phyloP scores from a whole-genome alignment of 2,113 vertebrate species.

The Zosterops borbonicus region DNA sequence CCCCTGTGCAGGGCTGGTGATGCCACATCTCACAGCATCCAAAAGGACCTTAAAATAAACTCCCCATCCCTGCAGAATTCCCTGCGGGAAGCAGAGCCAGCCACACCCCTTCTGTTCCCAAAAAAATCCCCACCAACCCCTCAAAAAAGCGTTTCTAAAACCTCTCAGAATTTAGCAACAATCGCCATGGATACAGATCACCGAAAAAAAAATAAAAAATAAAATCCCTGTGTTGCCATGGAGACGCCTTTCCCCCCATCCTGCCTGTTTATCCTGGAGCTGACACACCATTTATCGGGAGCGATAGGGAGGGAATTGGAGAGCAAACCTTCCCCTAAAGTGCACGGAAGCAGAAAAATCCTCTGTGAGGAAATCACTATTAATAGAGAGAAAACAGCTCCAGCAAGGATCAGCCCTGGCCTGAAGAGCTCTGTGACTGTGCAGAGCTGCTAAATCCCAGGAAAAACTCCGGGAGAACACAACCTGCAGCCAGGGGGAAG shows the following conservation, averaged over 20 bases:
- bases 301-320: background rate
- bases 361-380: constrained; percentile 26
- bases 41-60: background rate
- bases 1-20: fast-evolving
- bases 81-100: background rate
- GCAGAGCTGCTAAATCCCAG: background rate
- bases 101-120: background rate
- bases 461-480: fast-evolving
- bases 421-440: background rate
- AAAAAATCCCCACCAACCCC: too few relatives aligned
- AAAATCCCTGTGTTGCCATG: constrained; percentile 59
- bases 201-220: background rate
- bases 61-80: background rate
- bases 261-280: constrained; percentile 51
- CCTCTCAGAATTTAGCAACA: constrained; percentile 57
- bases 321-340: constrained; percentile 22
- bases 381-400: background rate
- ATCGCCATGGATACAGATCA: constrained; percentile 73
- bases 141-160: background rate
- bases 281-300: constrained; percentile 39
- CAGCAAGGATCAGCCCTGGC: background rate
- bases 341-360: constrained; percentile 33
- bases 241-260: constrained; percentile 31
- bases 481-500: background rate
- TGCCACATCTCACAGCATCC: background rate